Conservation (phyloP, 1,140 invertebrate genomes). For the Tetraneura akinire region DNA sequence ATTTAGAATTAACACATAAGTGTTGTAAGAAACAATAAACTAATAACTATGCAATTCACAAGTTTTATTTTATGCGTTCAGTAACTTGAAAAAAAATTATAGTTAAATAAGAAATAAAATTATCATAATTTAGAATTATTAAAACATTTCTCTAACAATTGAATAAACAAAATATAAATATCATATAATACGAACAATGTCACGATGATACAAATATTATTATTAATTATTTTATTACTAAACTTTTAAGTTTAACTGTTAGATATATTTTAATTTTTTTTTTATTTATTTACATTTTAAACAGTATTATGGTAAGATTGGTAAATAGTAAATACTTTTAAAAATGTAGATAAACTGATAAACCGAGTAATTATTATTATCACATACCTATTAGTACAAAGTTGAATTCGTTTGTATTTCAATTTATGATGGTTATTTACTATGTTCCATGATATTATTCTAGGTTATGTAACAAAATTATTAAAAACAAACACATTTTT, state of each 20-base stretch:
- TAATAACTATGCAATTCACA: background rate
- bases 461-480: conserved; percentile 28
- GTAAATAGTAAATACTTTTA: too few relatives aligned
- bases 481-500: conserved; percentile 33
- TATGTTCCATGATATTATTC: conserved; percentile 1
- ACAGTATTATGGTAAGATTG: too few relatives aligned
- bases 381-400: background rate
- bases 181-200: background rate
- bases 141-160: background rate
- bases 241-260: too few relatives aligned
- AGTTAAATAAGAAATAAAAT: background rate
- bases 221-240: too few relatives aligned
- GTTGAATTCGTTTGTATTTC: background rate
- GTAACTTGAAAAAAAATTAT: background rate
- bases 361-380: too few relatives aligned
- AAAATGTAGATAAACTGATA: too few relatives aligned
- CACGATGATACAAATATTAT: too few relatives aligned
- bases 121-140: background rate
- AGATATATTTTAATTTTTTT: too few relatives aligned
- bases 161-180: background rate
- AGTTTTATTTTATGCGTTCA: too few relatives aligned
- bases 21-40: background rate
- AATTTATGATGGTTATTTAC: too few relatives aligned
- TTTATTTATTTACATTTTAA: too few relatives aligned
- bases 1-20: background rate